A percentile compares a stretch with the other conserved stretches of the same genome.
Evolutionary conservation across 1,140 invertebrate species (phyloP).

Genomic region (Ceratina calcarata): DNA sequence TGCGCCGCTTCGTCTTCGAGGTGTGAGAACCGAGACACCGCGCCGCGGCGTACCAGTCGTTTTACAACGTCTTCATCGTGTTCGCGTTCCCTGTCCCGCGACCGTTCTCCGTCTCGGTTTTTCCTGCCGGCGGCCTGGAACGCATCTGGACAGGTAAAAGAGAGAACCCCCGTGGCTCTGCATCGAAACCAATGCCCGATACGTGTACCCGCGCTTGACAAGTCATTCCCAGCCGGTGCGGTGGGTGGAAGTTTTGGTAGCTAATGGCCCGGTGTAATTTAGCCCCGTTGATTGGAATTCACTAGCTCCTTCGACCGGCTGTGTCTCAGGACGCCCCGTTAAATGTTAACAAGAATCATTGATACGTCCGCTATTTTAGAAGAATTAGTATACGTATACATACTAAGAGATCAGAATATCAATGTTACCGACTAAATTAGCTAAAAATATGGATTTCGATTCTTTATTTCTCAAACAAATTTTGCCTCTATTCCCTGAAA

Average conservation of each 20-base stretch:
- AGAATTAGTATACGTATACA: too few relatives aligned
- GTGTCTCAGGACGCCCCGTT: background rate
- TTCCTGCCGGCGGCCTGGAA: background rate
- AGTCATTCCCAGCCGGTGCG: conserved; percentile 35
- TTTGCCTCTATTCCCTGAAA: too few relatives aligned
- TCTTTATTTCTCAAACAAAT: too few relatives aligned
- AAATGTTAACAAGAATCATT: conserved; percentile 23
- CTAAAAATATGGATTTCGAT: too few relatives aligned
- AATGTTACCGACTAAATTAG: too few relatives aligned
- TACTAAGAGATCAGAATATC: too few relatives aligned
- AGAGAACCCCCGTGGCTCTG: conserved; percentile 17
- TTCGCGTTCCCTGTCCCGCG: conserved; percentile 23
- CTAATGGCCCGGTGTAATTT: conserved; percentile 55
- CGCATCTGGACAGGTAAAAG: conserved; percentile 63
- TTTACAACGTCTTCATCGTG: conserved; percentile 75
- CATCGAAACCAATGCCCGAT: conserved; percentile 47
- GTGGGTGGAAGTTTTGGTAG: conserved; percentile 59
- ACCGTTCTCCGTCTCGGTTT: background rate
- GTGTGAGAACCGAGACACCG: conserved; percentile 76
- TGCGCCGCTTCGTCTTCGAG: conserved; percentile 76
- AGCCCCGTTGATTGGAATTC: conserved; percentile 45
- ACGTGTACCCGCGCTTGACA: conserved; percentile 19
- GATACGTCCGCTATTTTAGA: background rate
- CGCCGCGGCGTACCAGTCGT: conserved; percentile 54
- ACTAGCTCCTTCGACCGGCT: background rate